Base-by-base conservation (phyloP, 2,888 invertebrate genomes). In the Sesia bembeciformis region DNA sequence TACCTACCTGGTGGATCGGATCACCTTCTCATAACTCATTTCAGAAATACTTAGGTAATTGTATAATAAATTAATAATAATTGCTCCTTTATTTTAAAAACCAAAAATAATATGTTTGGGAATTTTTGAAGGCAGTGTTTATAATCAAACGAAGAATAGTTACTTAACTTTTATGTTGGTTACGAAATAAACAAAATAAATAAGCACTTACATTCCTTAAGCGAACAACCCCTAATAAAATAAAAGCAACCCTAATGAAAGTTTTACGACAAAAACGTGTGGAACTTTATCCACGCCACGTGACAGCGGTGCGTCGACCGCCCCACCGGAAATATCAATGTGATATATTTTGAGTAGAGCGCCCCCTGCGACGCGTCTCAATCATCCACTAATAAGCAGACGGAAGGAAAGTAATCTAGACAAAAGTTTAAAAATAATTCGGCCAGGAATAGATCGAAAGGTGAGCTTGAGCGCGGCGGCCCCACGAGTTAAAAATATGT, bases 371-470 rank as follows among this genome's bases (percentile, higher is more conserved):
- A 84, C 79, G 88, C 86, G 72, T 80, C 81, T 87, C 82, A 84
- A 86, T 87, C 86, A 86, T 84, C 81, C 84, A 79, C 84, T 87
- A 87, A 88, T 88, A 85, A 87, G 86, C 78, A 82, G 79, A 77
- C 83, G 86, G 82, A 85, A 84, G 86, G 82, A 85, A 84, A 85
- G 86, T 83, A 77, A 87, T 88, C 86, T 84, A 88, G 87, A 88
- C 87, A 88, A 86, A 87, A 83, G 86, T 87, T 83, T 87, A 87
- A 82, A 84, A 85, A 84, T 85, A 87, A 81, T 66, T 59, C 64
- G 57, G 74, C 72, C 79, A 77, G 75, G 75, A 89, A 88, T 88
- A 88, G 85, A 84, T 74, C 75, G 86, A 85, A 85, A 88, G 88
- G 88, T 87, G 87, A 86, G 87, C 84, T 84, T 79, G 72, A 76